Base-by-base conservation (phyloP, 2,888 invertebrate species). In the Epinotia ramella region DNA sequence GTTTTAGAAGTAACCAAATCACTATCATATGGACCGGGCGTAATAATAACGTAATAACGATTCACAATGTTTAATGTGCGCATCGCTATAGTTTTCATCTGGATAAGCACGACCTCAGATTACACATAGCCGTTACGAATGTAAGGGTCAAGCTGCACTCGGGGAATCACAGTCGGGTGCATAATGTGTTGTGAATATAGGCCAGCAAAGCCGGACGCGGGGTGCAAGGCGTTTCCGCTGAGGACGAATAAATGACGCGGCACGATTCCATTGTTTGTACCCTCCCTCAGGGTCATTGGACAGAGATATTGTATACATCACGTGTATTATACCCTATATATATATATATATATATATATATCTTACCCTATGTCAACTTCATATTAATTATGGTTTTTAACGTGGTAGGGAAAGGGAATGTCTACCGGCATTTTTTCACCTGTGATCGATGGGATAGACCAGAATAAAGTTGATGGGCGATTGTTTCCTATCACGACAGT, bases 181-280 rank as follows among this genome's bases (percentile, higher is more conserved):
- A n/a, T 16, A n/a, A 53, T n/a, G 53, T n/a, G 5, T 53, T 2
- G n/a, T 53, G 16, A 53, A n/a, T 53, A n/a, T 4, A 4, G 53
- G 13, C 13, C 12, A 20, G 88, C 90, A 28, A 88, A 89, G 91
- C 92, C 91, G 93, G 93, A 92, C 91, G 87, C 85, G 87, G 84
- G 84, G 86, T 44, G 64, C 65, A 68, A 57, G 57, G 63, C 64
- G 69, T 65, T 70, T 74, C 74, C 74, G 74, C 40, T 40, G 63
- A 69, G 68, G 84, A 80, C 79, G 84, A 87, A 82, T 86, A 89
- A 91, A 91, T 92, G 91, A 88, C 89, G 86, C 91, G 91, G 86
- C 87, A 87, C 90, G 84, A 79, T 79, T 24, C 68, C 16, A 69
- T 59, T 86, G 80, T 91, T 86, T 84, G 83, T 81, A 77, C 82